phyloP scores from a whole-genome alignment of 2,113 vertebrate species.

The Thymallus thymallus region DNA sequence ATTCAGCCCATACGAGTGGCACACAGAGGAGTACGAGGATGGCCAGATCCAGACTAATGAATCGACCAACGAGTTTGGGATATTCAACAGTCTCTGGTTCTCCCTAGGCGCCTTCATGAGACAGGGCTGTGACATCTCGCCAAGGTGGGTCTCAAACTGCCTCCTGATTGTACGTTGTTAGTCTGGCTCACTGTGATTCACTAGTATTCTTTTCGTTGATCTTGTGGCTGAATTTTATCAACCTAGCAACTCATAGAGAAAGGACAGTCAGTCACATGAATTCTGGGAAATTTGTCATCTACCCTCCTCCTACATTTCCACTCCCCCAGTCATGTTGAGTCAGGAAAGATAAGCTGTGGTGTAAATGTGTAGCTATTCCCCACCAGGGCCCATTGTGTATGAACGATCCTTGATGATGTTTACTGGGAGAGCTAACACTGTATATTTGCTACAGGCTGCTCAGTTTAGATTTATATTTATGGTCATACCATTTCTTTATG shows the following conservation, averaged over 20 bases:
- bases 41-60: conserved; percentile 98
- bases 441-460: background rate
- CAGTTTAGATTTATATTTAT: background rate
- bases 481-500: too few relatives aligned
- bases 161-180: conserved; percentile 77
- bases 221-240: too few relatives aligned
- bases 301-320: background rate
- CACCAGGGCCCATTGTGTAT: background rate
- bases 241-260: background rate
- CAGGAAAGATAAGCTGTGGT: too few relatives aligned
- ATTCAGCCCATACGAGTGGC: conserved; percentile 99
- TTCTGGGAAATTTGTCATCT: conserved; percentile 13
- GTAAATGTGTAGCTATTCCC: background rate
- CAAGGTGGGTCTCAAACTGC: conserved; percentile 80
- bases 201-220: too few relatives aligned
- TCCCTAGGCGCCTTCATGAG: conserved; percentile 94
- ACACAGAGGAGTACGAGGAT: conserved; percentile 98
- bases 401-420: background rate
- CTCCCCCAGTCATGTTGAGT: too few relatives aligned
- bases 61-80: conserved; percentile 99
- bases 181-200: conserved; percentile 49
- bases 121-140: conserved; percentile 95
- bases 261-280: background rate
- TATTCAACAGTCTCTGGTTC: conserved; percentile 99
- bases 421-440: background rate